Evolutionary conservation across 92 coral and sea anemone genomes (phyloP).

Genomic region (Epizoanthus fatuus): DNA sequence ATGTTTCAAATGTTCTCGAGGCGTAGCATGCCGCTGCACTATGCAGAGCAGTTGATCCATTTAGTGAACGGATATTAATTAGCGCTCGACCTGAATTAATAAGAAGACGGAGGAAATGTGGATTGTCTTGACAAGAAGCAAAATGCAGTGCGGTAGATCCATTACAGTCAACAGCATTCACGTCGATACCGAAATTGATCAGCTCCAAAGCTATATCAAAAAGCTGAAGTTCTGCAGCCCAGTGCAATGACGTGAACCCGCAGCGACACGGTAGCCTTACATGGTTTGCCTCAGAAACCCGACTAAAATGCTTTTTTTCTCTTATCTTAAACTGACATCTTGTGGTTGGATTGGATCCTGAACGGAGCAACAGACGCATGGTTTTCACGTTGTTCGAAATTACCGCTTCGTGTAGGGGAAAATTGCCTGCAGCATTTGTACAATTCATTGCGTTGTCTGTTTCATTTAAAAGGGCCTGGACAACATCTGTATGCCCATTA

Average conservation of each 20-base stretch:
- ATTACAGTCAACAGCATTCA: conserved; percentile 12
- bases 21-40: conserved; percentile 61
- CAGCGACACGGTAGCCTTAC: neutral
- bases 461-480: neutral
- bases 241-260: conserved; percentile 10
- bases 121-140: conserved; percentile 43
- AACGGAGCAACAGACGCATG: neutral
- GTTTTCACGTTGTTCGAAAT: neutral
- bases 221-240: conserved; percentile 22
- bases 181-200: neutral
- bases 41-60: conserved; percentile 65
- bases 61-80: conserved; percentile 4
- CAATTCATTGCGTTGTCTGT: neutral
- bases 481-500: conserved; percentile 18
- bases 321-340: neutral
- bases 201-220: conserved; percentile 3
- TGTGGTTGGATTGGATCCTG: neutral
- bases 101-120: conserved; percentile 36
- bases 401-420: conserved; percentile 1
- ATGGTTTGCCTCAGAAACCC: neutral
- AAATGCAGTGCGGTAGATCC: conserved; percentile 64
- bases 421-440: conserved; percentile 1
- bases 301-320: neutral
- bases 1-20: neutral
- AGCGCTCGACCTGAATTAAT: conserved; percentile 23